A percentile compares a stretch with the other conserved stretches of the same genome.
These are phyloP conservation scores for Formica aserva DNA, from an alignment of 2,888 invertebrate species.

Conservation along the genomic window DNA sequence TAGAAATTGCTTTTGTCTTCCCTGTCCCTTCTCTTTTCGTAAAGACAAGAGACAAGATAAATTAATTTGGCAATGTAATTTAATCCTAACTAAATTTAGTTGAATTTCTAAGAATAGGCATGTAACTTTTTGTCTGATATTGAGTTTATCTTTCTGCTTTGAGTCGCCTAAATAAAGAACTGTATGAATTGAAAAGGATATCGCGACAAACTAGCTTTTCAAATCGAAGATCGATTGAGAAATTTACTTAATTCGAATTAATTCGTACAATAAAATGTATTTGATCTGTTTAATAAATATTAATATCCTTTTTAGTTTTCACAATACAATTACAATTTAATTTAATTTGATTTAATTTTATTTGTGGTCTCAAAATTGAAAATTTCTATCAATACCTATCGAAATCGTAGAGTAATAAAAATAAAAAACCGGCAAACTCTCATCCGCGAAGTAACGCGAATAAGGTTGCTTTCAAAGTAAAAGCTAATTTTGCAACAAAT, in stretches of 20 bases:
- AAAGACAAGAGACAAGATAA: not conserved
- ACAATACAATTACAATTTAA: conserved; percentile 5
- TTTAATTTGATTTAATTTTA: not conserved
- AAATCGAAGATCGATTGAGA: not conserved
- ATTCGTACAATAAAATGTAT: not conserved
- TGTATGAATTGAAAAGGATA: not conserved
- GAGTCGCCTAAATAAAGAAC: not conserved
- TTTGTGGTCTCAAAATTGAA: not conserved
- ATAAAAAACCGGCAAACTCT: not conserved
- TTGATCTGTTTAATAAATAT: not conserved
- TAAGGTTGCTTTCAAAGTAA: conserved; percentile 11
- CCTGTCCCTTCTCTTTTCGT: not conserved
- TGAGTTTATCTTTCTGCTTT: not conserved
- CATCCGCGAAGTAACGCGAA: not conserved
- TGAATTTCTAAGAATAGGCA: conserved; percentile 6
- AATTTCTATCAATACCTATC: not conserved
- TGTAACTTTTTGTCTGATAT: not conserved
- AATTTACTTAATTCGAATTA: conserved; percentile 5
- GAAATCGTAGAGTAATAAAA: not conserved
- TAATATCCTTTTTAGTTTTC: not conserved
- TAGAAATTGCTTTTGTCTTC: conserved; percentile 26
- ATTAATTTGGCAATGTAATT: conserved; percentile 19
- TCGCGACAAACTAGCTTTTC: not conserved
- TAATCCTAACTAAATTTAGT: conserved; percentile 17
- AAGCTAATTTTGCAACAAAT: conserved; percentile 26